phyloP scores from a whole-genome alignment of 1,140 invertebrate genomes.

The Bradynema listronoti region DNA sequence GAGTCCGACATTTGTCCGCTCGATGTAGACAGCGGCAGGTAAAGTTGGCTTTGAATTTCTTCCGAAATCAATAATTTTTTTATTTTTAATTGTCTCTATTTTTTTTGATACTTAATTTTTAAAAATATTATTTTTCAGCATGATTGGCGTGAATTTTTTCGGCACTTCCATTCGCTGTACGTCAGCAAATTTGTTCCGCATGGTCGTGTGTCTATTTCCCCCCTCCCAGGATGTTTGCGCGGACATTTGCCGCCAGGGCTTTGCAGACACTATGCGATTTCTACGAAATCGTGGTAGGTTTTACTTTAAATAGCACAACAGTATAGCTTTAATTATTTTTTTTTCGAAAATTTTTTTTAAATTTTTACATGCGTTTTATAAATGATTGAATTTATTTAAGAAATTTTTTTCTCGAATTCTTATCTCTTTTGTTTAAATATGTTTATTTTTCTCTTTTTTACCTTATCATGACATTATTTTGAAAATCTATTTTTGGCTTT shows the following conservation, averaged over 20 bases:
- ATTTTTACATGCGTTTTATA: too few species aligned
- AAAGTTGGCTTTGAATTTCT: conserved; percentile 8
- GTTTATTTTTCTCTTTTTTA: too few species aligned
- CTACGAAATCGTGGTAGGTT: conserved; percentile 73
- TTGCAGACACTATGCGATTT: conserved; percentile 87
- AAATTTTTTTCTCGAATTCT: too few species aligned
- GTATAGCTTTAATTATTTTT: too few species aligned
- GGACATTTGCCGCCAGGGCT: conserved; percentile 93
- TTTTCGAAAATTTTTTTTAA: too few species aligned
- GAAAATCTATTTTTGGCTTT: too few species aligned
- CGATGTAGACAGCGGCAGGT: conserved; percentile 64
- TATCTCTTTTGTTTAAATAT: too few species aligned
- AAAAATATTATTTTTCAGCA: conserved; percentile 32
- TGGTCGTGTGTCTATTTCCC: conserved; percentile 83
- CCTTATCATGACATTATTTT: too few species aligned
- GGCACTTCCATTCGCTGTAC: conserved; percentile 83
- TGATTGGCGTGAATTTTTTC: conserved; percentile 70
- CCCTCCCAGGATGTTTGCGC: conserved; percentile 80
- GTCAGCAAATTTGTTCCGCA: conserved; percentile 81
- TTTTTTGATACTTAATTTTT: not conserved
- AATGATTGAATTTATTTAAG: too few species aligned
- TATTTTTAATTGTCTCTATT: not conserved
- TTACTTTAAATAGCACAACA: too few species aligned
- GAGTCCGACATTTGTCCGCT: conserved; percentile 95
- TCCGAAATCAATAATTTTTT: conserved; percentile 24